Evolutionary conservation across 2,113 vertebrate genomes (phyloP), one percentile per base, ranked within the genome.

Genomic region (Ictalurus punctatus): DNA sequence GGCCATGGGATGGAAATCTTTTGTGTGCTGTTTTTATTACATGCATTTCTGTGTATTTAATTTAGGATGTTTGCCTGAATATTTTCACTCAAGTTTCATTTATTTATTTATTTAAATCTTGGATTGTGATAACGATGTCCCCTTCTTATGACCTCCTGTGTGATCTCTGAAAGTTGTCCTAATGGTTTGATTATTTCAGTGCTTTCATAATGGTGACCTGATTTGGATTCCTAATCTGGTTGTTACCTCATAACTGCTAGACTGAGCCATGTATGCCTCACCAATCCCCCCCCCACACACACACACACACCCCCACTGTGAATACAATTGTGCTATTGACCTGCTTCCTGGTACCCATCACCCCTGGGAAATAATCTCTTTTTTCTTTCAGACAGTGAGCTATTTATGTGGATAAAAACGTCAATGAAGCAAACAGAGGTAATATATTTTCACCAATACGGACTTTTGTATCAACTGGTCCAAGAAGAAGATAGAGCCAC

Each of bases 151-250:
- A 83, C 12, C 17, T 21, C 56, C 3, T 7, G 79, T 56, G 19
- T 83, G 54, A 37, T 59, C 54, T 83, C 58, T 25, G 5, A 27
- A 63, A 63, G 54, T 44, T 58, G 19, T 4, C 21, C 58, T 63
- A 25, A 84, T 84, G 13, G 25, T 44, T 44, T 16, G 12, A 63
- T 44, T 65, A 63, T 27, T 65, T 65, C 59, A 65, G 13, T 6
- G 59, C 34, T 67, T n/a, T 17, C 58, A 48, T n/a, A 27, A 9
- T n/a, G 83, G 59, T 61, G 58, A 83, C 58, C 83, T 67, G 59
- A 84, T 83, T 83, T 63, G 10, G 58, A 40, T 63, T 65, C 37
- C 83, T 48, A 48, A 67, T 84, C 61, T 48, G 34, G 13, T 84
- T 84, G 67, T 63, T 48, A 84, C 59, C n/a, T 48, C 25, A 27